Evolutionary conservation across 2,113 vertebrate species (phyloP).

Genomic region (Acanthochromis polyacanthus): DNA sequence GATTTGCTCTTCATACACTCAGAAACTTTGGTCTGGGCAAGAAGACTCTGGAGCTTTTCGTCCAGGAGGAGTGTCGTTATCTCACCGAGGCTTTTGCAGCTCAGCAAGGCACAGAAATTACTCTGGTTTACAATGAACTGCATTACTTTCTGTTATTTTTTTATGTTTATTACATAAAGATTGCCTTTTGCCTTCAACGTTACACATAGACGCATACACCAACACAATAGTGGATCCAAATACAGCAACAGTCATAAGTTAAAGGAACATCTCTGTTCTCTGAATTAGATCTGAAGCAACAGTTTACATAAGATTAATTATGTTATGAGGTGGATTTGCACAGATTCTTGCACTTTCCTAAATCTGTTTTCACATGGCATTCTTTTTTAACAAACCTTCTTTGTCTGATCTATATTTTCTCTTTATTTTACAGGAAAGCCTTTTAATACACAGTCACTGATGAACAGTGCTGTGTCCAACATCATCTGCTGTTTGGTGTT

Average conservation of each 20-base stretch:
- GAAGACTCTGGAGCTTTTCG: slow-evolving; percentile 81
- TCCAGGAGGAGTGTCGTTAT: slow-evolving; percentile 83
- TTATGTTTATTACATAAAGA: too few relatives aligned
- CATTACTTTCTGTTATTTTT: background rate
- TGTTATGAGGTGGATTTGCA: too few relatives aligned
- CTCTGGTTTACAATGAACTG: background rate
- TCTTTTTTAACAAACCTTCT: background rate
- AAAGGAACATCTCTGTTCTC: too few relatives aligned
- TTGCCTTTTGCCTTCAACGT: too few relatives aligned
- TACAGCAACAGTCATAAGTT: too few relatives aligned
- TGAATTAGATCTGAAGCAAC: too few relatives aligned
- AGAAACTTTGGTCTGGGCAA: slow-evolving; percentile 88
- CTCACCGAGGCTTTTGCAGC: slow-evolving; percentile 78
- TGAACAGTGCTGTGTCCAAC: slow-evolving; percentile 84
- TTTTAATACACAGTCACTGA: slow-evolving; percentile 83
- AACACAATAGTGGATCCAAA: too few relatives aligned
- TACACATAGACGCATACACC: too few relatives aligned
- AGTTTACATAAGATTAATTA: too few relatives aligned
- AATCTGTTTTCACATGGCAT: too few relatives aligned
- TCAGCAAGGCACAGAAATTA: slow-evolving; percentile 80
- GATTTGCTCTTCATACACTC: slow-evolving; percentile 83
- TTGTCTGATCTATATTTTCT: background rate
- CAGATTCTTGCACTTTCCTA: too few relatives aligned
- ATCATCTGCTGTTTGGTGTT: too few relatives aligned
- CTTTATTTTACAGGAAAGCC: slow-evolving; percentile 80